Conservation (phyloP, 35 echinoderm and acorn worm genomes). For the Lytechinus pictus region DNA sequence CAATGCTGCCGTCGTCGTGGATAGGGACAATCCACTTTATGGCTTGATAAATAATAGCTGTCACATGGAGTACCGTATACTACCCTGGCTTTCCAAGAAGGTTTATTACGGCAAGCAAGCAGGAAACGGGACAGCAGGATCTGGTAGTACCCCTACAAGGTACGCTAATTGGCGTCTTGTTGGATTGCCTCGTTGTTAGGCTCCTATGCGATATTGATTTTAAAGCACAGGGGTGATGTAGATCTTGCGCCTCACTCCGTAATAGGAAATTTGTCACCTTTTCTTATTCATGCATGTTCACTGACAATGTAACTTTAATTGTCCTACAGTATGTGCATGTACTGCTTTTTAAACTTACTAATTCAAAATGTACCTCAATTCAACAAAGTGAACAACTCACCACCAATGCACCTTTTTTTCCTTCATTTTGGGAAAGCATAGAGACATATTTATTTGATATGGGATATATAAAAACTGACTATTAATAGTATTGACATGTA, state of each 20-base stretch:
- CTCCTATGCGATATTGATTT: not conserved
- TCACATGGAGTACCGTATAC: not conserved
- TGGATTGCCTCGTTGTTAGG: not conserved
- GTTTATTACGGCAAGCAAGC: not conserved
- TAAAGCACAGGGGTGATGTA: not conserved
- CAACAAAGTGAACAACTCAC: too few relatives aligned
- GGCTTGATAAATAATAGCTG: not conserved
- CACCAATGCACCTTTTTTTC: too few relatives aligned
- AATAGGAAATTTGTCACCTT: not conserved
- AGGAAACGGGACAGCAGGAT: not conserved
- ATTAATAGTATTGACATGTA: too few relatives aligned
- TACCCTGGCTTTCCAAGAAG: not conserved
- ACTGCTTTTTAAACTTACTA: too few relatives aligned
- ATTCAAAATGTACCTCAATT: too few relatives aligned
- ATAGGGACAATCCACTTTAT: not conserved
- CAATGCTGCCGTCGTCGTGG: not conserved
- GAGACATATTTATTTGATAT: too few relatives aligned
- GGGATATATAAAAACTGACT: too few relatives aligned
- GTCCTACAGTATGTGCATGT: not conserved
- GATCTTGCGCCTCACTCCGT: not conserved
- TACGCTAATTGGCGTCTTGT: not conserved
- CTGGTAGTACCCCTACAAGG: not conserved
- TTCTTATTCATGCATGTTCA: not conserved
- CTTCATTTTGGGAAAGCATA: too few relatives aligned
- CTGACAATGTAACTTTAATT: not conserved